Conservation (phyloP, 23 tunicate genomes). For the Styela plicata region DNA sequence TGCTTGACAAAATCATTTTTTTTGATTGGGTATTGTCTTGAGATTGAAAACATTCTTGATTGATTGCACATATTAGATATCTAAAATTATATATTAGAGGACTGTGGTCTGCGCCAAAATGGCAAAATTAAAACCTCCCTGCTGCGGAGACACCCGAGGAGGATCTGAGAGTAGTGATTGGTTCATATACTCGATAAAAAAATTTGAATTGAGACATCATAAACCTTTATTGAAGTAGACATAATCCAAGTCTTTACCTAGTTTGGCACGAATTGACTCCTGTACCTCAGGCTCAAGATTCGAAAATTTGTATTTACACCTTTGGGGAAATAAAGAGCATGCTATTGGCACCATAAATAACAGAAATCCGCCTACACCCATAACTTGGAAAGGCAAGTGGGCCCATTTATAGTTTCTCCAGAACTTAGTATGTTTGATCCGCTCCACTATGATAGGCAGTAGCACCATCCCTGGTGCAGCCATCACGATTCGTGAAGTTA, state of each 20-base stretch:
- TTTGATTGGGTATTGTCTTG: too few species aligned
- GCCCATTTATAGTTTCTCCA: slow-evolving; percentile 47
- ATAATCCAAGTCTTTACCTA: slow-evolving; percentile 30
- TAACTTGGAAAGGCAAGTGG: slow-evolving; percentile 79
- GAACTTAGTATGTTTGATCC: slow-evolving; percentile 45
- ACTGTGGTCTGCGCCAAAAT: too few species aligned
- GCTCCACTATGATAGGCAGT: slow-evolving; percentile 76
- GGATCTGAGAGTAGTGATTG: too few species aligned
- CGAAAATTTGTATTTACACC: slow-evolving; percentile 41
- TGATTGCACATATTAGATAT: too few species aligned
- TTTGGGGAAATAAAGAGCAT: slow-evolving; percentile 82
- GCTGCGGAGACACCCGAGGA: too few species aligned
- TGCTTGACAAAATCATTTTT: too few species aligned
- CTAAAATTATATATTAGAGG: too few species aligned
- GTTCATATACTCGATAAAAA: too few species aligned
- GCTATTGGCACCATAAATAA: slow-evolving; percentile 69
- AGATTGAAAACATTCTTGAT: too few species aligned
- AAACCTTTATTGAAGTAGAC: slow-evolving; percentile 89
- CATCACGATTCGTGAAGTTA: slow-evolving; percentile 71
- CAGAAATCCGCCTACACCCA: slow-evolving; percentile 58
- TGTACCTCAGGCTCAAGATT: slow-evolving; percentile 63
- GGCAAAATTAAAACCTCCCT: too few species aligned
- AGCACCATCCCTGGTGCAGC: slow-evolving; percentile 94
- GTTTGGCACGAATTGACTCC: slow-evolving; percentile 17
- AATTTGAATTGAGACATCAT: too few species aligned